Base-by-base conservation (phyloP, 2,797 vertebrate species). In the Sebastes umbrosus region DNA sequence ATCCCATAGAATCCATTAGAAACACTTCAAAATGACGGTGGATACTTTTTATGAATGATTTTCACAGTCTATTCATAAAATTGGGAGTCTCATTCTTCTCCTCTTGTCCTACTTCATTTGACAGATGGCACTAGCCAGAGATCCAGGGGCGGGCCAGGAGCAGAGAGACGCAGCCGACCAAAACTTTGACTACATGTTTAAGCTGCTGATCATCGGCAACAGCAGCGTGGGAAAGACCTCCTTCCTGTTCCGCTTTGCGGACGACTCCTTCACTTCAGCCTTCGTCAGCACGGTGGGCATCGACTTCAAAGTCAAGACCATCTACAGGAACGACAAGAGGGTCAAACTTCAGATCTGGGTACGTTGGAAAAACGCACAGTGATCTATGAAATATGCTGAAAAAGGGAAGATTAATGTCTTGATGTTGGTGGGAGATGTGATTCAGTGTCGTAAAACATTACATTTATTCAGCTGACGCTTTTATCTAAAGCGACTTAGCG, bases 101-200 rank as follows among this genome's bases (percentile, higher is more conserved):
- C 27, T 54, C 7, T 77, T 54, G 5, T 34, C 36, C 13, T 20
- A 0, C 22, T 65, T 25, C 3, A 4, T 60, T 39, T 46, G 10
- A 70, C 31, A 95, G 95, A 98, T 98, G 97, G 97, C 97, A 0
- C 94, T 94, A 1, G 96, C 94, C 36, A 96, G 86, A 57, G 96
- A 97, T 52, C 83, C 94, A 14, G 92, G 66, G 13, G 25, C 55
- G 2, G 78, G 91, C 2, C 90, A 91, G 31, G 91, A 94, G 52
- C 94, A 95, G 73, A 96, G 95, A 36, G 97, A 98, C 24, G 95
- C 96, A 0, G 96, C 97, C 0, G 97, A 98, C 90, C 97, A 98
- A 88, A 98, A 97, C 90, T 98, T 98, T 9, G 97, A 98, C 90
- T 98, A 97, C 92, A 98, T 98, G 97, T 98, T 98, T 80, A 98